Evolutionary conservation across 2,888 invertebrate genomes (phyloP).

Genomic region (Hypolimnas misippus): DNA sequence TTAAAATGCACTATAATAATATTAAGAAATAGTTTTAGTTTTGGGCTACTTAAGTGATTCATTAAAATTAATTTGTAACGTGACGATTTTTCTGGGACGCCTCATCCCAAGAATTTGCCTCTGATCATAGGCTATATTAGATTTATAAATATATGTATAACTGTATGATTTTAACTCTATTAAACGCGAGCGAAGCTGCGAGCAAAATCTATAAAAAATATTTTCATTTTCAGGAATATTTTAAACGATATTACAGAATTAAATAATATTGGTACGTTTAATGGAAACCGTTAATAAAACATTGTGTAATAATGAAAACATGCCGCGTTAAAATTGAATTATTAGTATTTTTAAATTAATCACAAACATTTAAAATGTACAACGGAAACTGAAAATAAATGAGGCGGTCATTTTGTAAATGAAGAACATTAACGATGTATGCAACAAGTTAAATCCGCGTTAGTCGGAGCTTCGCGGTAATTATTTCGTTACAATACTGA

Average conservation of each 20-base stretch:
- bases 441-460: constrained; percentile 66
- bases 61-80: too few relatives aligned
- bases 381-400: constrained; percentile 33
- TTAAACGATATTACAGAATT: not conserved
- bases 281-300: not conserved
- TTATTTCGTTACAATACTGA: constrained; percentile 35
- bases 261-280: not conserved
- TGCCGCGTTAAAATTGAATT: not conserved
- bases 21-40: too few relatives aligned
- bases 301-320: not conserved
- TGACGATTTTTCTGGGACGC: too few relatives aligned
- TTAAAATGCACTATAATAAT: too few relatives aligned
- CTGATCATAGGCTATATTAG: too few relatives aligned
- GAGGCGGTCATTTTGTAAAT: constrained; percentile 42
- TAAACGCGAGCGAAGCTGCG: too few relatives aligned
- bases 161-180: too few relatives aligned
- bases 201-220: not conserved
- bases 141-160: too few relatives aligned
- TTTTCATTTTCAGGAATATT: not conserved
- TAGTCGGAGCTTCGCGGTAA: constrained; percentile 34
- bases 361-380: constrained; percentile 10
- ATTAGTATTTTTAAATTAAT: constrained; percentile 1
- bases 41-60: too few relatives aligned
- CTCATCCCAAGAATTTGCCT: too few relatives aligned
- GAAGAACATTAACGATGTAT: constrained; percentile 49